Conservation (phyloP, 2,888 invertebrate species). For the Dysmachus trigonus region DNA sequence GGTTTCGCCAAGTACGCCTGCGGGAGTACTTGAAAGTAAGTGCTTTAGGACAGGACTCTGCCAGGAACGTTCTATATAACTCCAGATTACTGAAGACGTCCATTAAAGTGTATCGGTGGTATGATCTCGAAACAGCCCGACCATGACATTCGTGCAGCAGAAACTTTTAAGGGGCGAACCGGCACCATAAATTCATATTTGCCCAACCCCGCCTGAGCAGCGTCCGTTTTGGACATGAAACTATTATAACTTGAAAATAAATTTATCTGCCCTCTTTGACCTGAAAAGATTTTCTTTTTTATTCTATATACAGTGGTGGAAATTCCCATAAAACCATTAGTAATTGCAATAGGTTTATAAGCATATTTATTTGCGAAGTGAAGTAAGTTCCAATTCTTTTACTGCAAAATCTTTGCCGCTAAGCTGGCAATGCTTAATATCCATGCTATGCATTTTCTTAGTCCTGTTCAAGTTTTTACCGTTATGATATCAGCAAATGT, state of each 20-base stretch:
- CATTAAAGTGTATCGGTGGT: conserved; percentile 13
- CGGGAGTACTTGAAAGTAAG: background rate
- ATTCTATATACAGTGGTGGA: too few species aligned
- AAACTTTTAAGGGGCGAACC: background rate
- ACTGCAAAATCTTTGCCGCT: too few species aligned
- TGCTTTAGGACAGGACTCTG: background rate
- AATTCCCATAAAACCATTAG: too few species aligned
- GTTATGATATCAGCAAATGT: too few species aligned
- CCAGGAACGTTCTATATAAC: conserved; percentile 40
- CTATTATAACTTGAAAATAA: conserved; percentile 32
- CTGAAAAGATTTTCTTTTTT: conserved; percentile 34
- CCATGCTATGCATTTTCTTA: too few species aligned
- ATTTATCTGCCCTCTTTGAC: conserved; percentile 26
- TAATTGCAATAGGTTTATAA: too few species aligned
- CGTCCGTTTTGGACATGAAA: conserved; percentile 10
- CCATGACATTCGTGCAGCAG: background rate
- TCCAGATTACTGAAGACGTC: conserved; percentile 37
- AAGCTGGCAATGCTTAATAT: too few species aligned
- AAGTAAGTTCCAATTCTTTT: too few species aligned
- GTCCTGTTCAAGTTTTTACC: too few species aligned
- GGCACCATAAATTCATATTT: conserved; percentile 32
- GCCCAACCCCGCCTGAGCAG: background rate
- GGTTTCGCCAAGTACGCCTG: background rate
- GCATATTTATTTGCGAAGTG: too few species aligned
- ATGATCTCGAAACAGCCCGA: background rate